A percentile compares a stretch with the other conserved stretches of the same genome.
phyloP scores from a whole-genome alignment of 1,140 invertebrate species.

The Oncopodura yosiiana region DNA sequence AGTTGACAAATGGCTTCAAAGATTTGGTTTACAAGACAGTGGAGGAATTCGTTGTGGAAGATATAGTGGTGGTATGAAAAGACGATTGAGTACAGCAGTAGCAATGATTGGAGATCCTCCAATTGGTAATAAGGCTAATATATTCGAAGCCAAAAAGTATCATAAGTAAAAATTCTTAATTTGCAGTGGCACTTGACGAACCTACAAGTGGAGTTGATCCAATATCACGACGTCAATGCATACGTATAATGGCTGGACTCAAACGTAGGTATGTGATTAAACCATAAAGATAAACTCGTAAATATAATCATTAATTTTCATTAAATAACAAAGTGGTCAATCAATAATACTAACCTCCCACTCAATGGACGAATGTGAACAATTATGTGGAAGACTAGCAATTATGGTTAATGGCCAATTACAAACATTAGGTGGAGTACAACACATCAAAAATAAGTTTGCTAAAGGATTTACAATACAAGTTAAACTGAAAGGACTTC shows the following conservation, averaged over 20 bases:
- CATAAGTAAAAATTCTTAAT: no score
- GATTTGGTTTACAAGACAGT: slow-evolving; percentile 4
- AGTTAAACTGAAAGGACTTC: slow-evolving; percentile 10
- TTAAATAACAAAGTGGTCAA: no score
- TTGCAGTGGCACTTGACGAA: slow-evolving; percentile 43
- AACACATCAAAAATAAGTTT: slow-evolving; percentile 49
- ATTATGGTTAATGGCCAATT: slow-evolving; percentile 64
- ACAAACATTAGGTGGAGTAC: slow-evolving; percentile 47
- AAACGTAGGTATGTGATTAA: no score
- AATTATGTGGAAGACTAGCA: slow-evolving; percentile 43
- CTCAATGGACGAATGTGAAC: slow-evolving; percentile 48
- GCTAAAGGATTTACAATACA: slow-evolving; percentile 47
- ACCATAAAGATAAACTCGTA: no score
- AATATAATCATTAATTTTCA: no score
- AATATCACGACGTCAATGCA: slow-evolving; percentile 38
- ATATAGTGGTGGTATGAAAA: slow-evolving; percentile 48
- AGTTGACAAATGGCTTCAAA: slow-evolving; percentile 30
- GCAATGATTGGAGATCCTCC: slow-evolving; percentile 53
- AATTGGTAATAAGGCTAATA: no score
- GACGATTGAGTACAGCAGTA: slow-evolving; percentile 53
- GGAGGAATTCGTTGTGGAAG: background rate
- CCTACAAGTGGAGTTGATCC: slow-evolving; percentile 44
- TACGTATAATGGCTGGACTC: no score
- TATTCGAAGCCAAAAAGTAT: no score
- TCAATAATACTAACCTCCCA: no score